Evolutionary conservation across 1,140 invertebrate genomes (phyloP).

Genomic region (Drosophila persimilis): DNA sequence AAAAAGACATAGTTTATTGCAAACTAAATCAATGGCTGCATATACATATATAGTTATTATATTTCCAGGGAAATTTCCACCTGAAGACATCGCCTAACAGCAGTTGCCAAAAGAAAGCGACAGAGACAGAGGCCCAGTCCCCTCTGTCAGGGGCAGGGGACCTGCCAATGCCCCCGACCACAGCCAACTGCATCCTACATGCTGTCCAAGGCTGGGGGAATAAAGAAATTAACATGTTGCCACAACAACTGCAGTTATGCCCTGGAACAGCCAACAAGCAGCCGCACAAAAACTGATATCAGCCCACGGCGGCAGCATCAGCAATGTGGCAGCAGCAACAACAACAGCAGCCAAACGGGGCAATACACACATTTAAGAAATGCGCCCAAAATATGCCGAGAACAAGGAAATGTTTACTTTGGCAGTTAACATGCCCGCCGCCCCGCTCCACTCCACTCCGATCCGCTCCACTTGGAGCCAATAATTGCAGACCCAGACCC

Average conservation of each 20-base stretch:
- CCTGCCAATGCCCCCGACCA: not conserved
- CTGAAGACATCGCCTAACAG: slow-evolving; percentile 1
- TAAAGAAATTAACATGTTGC: slow-evolving; percentile 79
- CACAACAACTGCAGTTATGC: slow-evolving; percentile 70
- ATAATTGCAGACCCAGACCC: slow-evolving; percentile 60
- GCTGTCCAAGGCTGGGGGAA: slow-evolving; percentile 48
- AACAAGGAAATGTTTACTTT: slow-evolving; percentile 80
- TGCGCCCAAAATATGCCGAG: slow-evolving; percentile 71
- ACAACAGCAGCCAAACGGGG: slow-evolving; percentile 12
- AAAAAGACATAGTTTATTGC: no score
- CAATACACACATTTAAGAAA: slow-evolving; percentile 60
- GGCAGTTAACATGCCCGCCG: slow-evolving; percentile 65
- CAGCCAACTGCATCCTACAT: slow-evolving; percentile 1
- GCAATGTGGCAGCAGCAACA: slow-evolving; percentile 1
- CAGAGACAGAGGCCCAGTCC: no score
- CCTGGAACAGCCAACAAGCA: slow-evolving; percentile 54
- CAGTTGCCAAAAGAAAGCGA: slow-evolving; percentile 32
- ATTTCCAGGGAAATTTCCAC: no score
- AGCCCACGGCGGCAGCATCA: slow-evolving; percentile 20
- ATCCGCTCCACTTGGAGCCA: slow-evolving; percentile 39
- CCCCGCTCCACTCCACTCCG: slow-evolving; percentile 2
- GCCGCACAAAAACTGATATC: slow-evolving; percentile 30
- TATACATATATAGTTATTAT: no score
- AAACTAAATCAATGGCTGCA: no score
- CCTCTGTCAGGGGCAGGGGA: no score